Base-by-base conservation (phyloP, 2,797 vertebrate species). In the Glossophaga mutica region DNA sequence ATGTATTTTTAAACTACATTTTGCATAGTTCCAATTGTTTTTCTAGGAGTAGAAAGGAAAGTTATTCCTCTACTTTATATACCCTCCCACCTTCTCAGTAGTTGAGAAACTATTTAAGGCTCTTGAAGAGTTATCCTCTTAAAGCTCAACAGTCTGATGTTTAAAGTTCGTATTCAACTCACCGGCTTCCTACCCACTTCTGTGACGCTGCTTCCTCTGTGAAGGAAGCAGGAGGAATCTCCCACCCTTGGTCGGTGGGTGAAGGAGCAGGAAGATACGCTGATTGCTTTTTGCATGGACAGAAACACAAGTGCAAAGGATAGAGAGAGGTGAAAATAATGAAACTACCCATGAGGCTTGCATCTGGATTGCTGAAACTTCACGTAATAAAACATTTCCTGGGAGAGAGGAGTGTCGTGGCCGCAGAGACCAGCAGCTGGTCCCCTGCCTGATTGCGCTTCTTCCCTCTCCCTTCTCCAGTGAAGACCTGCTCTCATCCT, bases 91-190 rank as follows among this genome's bases (percentile, higher is more conserved):
- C 32, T 81, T 44, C 39, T 83, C 52, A 46, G 9, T 76, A 76
- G 55, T 73, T 85, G 71, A 94, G 65, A 81, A 91, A 70, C 39
- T 81, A 90, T 67, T 70, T 90, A 93, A 83, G 32, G 46, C 42
- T 55, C 62, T 83, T 77, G 73, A 91, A 94, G 21, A 24, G 8
- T 67, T 85, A 46, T 44, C 57, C 19, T 68, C 65, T 82, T 91
- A 71, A 37, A 65, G n/a, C 15, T 67, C 26, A 15, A 65, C 50
- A 87, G 11, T 90, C 42, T 87, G 26, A 62, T 34, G 59, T 96
- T 94, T 77, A 44, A 82, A 78, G 76, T 77, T 77, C 67, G 6
- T 84, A 44, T 78, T 90, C 34, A 84, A 29, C 42, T 62, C 62
- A 73, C 73, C 50, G 32, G 46, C 52, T 94, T 76, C 9, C 52